Base-by-base conservation (phyloP, 1,140 invertebrate genomes). In the Sarcophaga peregrina region DNA sequence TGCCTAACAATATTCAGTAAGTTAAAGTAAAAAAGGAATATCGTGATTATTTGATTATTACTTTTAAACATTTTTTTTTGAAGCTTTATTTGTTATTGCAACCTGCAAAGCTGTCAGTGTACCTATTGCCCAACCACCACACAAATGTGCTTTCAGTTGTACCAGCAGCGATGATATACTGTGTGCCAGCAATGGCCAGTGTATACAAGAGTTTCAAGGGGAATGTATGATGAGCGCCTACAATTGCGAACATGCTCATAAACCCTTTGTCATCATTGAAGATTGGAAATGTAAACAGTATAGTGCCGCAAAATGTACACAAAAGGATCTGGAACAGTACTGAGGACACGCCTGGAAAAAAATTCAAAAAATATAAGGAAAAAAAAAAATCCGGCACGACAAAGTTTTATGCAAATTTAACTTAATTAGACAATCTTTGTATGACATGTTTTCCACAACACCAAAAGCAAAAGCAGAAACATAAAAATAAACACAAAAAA, bases 221-320 rank as follows among this genome's bases (percentile, higher is more conserved):
- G 82, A 75, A 54, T 88, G 87, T 78, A 83, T 84, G 54, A 86
- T 88, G 86, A 9, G 84, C 13, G 83, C 87, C 54, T 87, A 88
- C 83, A 88, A 88, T 46, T 88, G 87, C n/a, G 85, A 86, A 17
- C 85, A 88, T 85, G 87, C 87, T 4, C 86, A 86, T 73, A 88
- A 88, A 72, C 84, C 81, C 37, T 88, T 88, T 74, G 81, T 83
- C 0, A 74, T 83, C 5, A 85, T 88, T 7, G 86, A 87, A 11
- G 85, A 88, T 80, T 86, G 85, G 54, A 85, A 85, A 6, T 88
- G 87, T 47, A 75, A 82, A 20, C 52, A 84, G 68, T 83, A 81
- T 5, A 84, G 86, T 76, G 68, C 86, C 17, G 86, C 87, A 10
- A 83, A 86, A 9, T 88, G 87, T 84, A 13, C 11, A n/a, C 37